Evolutionary conservation across 2,797 vertebrate genomes (phyloP), one percentile per base, ranked within the genome.

Genomic region (Moxostoma hubbsi): DNA sequence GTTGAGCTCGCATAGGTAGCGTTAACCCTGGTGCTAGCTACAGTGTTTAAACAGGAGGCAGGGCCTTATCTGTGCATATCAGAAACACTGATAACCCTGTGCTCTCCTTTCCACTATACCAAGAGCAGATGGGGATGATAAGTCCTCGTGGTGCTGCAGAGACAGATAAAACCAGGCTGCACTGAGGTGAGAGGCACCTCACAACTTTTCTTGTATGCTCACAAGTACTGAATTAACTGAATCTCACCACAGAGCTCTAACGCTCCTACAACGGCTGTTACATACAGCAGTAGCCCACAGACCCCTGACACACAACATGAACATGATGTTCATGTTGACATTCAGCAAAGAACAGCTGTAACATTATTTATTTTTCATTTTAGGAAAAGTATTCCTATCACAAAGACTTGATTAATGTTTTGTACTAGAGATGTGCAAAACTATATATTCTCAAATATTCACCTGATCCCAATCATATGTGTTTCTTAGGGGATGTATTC

Each of bases 81-180:
- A 85, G 90, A 91, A 76, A 83, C 75, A 81, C 93, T 87, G 95
- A 96, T 97, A 96, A 96, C 94, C 95, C 89, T 85, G 86, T 81
- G 89, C 91, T 93, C 94, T 90, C 85, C 71, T 92, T 63, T 81
- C 93, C 70, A 89, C 92, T 85, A 91, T 86, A 88, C 83, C 87
- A 87, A 93, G 89, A 91, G 90, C 82, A 86, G 93, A 94, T 93
- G 84, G 81, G 92, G 90, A 84, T 68, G 92, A 92, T 91, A 89
- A 89, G 50, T 92, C 85, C 88, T 86, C 83, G 85, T 87, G 87
- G 86, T 82, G 87, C 88, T 88, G 89, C 88, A 90, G 88, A 88
- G 88, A 87, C 87, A 88, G 90, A 88, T 88, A 86, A 90, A 84
- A 62, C 70, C 66, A 75, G 70, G 82, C 69, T 77, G 73, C 61